Evolutionary conservation across 2,888 invertebrate genomes (phyloP).

Genomic region (Papilio demoleus): DNA sequence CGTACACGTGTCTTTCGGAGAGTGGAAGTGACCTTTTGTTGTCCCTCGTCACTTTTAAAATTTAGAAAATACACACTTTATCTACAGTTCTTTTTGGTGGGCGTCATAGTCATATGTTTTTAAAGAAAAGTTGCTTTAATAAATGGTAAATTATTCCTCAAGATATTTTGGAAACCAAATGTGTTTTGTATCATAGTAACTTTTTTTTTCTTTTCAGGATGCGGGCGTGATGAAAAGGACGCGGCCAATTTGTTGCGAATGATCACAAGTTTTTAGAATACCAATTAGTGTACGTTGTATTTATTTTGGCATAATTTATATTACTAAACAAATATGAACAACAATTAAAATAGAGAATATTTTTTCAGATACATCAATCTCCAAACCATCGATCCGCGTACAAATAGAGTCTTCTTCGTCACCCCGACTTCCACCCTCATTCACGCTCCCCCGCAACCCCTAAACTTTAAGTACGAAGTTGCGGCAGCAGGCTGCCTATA

Average conservation of each 20-base stretch:
- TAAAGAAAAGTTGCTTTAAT: neutral
- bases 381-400: conserved; percentile 62
- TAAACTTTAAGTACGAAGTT: conserved; percentile 77
- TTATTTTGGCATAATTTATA: conserved; percentile 11
- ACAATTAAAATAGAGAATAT: neutral
- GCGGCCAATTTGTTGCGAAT: conserved; percentile 67
- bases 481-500: conserved; percentile 73
- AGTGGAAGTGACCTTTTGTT: conserved; percentile 14
- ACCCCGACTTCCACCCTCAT: conserved; percentile 70
- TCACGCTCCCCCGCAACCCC: conserved; percentile 65
- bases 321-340: conserved; percentile 9
- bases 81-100: conserved; percentile 7
- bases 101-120: neutral
- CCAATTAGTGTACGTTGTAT: conserved; percentile 73
- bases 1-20: neutral
- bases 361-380: conserved; percentile 69
- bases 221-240: conserved; percentile 70
- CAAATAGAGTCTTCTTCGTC: conserved; percentile 66
- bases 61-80: conserved; percentile 41
- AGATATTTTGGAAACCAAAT: neutral
- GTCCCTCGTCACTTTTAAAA: conserved; percentile 13
- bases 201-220: conserved; percentile 60
- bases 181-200: neutral
- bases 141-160: neutral
- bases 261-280: conserved; percentile 76